phyloP scores from a whole-genome alignment of 2,797 vertebrate genomes.

The Botia almorhae region DNA sequence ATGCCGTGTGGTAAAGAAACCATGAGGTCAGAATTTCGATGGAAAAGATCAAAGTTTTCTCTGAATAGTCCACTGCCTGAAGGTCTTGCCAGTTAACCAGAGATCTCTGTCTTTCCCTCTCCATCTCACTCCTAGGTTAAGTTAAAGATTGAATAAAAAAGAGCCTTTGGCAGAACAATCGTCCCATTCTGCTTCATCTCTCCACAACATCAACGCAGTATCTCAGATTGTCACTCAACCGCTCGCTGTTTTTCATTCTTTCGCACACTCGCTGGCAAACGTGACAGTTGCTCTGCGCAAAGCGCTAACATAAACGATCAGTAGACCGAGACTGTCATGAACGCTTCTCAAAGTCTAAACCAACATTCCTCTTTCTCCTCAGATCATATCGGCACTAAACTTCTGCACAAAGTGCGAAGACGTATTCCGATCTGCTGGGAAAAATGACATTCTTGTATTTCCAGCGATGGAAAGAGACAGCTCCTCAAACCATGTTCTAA shows the following conservation, averaged over 20 bases:
- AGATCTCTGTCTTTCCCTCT: slow-evolving; percentile 19
- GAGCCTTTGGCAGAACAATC: slow-evolving; percentile 19
- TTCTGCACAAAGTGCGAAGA: neutral
- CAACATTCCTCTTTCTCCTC: slow-evolving; percentile 11
- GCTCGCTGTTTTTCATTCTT: slow-evolving; percentile 6
- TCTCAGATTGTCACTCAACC: slow-evolving; percentile 13
- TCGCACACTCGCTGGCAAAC: slow-evolving; percentile 25
- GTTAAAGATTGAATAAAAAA: slow-evolving; percentile 27
- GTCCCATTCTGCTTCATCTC: slow-evolving; percentile 24
- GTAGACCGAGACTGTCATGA: slow-evolving; percentile 23
- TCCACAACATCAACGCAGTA: neutral
- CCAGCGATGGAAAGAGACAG: neutral
- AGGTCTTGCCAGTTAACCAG: slow-evolving; percentile 60
- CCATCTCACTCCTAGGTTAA: slow-evolving; percentile 24
- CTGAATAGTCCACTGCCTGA: slow-evolving; percentile 64
- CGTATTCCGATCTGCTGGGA: slow-evolving; percentile 2
- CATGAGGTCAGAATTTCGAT: slow-evolving; percentile 50
- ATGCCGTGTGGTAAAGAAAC: slow-evolving; percentile 45
- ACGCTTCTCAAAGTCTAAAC: slow-evolving; percentile 18
- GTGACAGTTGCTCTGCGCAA: slow-evolving; percentile 26
- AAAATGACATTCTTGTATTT: neutral
- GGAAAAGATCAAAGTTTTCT: slow-evolving; percentile 71
- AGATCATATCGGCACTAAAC: slow-evolving; percentile 32
- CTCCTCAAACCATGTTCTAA: slow-evolving; percentile 19
- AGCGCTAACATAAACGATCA: slow-evolving; percentile 20